These are phyloP conservation scores for Empis stercorea DNA, from an alignment of 2,888 invertebrate species.

Conservation along the genomic window DNA sequence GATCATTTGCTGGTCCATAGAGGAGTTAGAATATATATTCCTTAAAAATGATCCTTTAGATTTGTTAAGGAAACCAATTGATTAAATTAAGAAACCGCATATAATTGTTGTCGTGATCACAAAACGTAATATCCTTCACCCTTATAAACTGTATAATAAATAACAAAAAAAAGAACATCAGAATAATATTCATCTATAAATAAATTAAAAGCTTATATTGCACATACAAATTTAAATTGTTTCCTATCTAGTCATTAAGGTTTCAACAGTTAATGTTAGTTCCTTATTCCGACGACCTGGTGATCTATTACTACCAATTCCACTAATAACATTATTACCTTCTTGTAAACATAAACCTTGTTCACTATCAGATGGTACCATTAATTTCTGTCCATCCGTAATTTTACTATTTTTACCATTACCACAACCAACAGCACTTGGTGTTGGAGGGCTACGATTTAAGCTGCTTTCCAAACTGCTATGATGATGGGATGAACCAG, in stretches of 20 bases:
- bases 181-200: too few relatives aligned
- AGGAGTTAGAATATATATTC: too few relatives aligned
- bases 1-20: too few relatives aligned
- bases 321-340: conserved; percentile 8
- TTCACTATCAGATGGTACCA: neutral
- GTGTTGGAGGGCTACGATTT: conserved; percentile 33
- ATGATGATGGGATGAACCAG: conserved; percentile 32
- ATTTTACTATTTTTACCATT: neutral
- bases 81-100: too few relatives aligned
- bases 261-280: conserved; percentile 27
- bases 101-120: too few relatives aligned
- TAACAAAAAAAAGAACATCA: too few relatives aligned
- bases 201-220: too few relatives aligned
- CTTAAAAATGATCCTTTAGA: too few relatives aligned
- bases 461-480: conserved; percentile 30
- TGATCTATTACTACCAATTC: conserved; percentile 10
- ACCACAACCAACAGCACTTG: conserved; percentile 3
- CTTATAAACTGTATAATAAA: too few relatives aligned
- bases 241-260: conserved; percentile 31
- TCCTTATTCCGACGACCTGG: conserved; percentile 19
- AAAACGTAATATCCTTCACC: too few relatives aligned
- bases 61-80: too few relatives aligned
- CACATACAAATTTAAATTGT: conserved; percentile 25
- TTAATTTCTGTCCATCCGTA: neutral
- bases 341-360: neutral